Evolutionary conservation across 2,113 vertebrate species (phyloP), one percentile per base, ranked within the genome.

Genomic region (Formicarius rufipectus): DNA sequence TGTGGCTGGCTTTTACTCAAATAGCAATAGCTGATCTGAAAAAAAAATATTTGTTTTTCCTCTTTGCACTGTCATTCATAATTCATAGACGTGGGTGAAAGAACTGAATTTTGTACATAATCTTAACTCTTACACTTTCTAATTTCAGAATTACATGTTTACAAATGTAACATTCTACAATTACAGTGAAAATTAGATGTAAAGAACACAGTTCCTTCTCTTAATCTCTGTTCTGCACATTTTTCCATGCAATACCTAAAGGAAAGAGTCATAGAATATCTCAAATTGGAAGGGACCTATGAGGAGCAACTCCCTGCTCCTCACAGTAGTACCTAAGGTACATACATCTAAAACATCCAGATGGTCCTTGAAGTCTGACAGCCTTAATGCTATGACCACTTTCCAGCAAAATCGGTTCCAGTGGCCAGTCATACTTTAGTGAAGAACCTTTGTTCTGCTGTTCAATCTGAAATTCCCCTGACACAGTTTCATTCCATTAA

Each of bases 381-480:
- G 18, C 12, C 21, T 60, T 55, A 31, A 22, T 55, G 39, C 50
- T 5, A 0, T 64, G 42, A 50, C 12, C 21, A 6, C 6, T 80
- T 64, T 30, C 50, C 16, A 30, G 23, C 20, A 44, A 27, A 64
- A 4, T 12, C 22, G 59, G 2, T 76, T 63, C 30, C 76, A 53
- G 11, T 47, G 44, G 30, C 25, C 0, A 1, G 25, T 21, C 39
- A 59, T 8, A 5, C 9, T 30, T 10, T 39, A 15, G 18, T 25
- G 52, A 27, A 49, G 12, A 33, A 8, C 24, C 12, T 50, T 74
- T 20, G 15, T 68, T 42, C 42, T 25, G 16, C 59, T 42, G 12
- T 53, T n/a, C 58, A 42, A 4, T 23, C n/a, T 81, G 56, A 81
- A 64, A 24, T 75, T 84, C 20, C 28, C 17, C 17, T 63, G n/a